Evolutionary conservation across 2,888 invertebrate species (phyloP), one percentile per base, ranked within the genome.

Genomic region (Hybos culiciformis): DNA sequence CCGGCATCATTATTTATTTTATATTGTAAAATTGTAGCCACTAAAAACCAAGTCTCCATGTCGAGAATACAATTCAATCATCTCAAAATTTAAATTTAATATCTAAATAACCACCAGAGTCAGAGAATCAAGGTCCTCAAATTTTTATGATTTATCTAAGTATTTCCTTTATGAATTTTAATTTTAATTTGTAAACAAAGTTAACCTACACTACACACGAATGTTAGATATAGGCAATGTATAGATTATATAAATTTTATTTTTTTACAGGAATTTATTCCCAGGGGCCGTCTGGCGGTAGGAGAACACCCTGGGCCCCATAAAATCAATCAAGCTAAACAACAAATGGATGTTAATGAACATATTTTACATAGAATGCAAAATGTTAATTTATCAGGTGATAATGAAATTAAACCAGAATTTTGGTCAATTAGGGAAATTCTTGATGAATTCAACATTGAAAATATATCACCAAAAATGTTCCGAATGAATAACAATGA

Each of bases 241-340:
- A 19, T 21, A 26, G 23, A 7, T 26, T 6, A n/a, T 14, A n/a
- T 18, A 3, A 19, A 8, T 29, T 38, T 38, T 4, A 37, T 12
- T 37, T 17, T 40, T 24, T 56, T 57, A 2, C 51, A 86, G 85
- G 87, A 86, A 75, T 90, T 83, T 71, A 75, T 83, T 73, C 88
- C 88, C 59, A 82, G 83, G 70, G 88, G 88, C 63, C 79, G 87
- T 68, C 78, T 80, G 70, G 82, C 82, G 69, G 70, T 83, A 61
- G 70, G 73, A 44, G 76, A 75, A 54, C 87, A 87, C 66, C 86
- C 86, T 14, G 81, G 82, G 41, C 78, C 79, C 50, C 36, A 36
- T 21, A 70, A 75, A 39, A 68, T 68, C 48, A 67, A 69, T 49
- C n/a, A n/a, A n/a, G n/a, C n/a, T n/a, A 71, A 69, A 36, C 70